Evolutionary conservation across 2,113 vertebrate species (phyloP).

Genomic region (Ciconia maguari): DNA sequence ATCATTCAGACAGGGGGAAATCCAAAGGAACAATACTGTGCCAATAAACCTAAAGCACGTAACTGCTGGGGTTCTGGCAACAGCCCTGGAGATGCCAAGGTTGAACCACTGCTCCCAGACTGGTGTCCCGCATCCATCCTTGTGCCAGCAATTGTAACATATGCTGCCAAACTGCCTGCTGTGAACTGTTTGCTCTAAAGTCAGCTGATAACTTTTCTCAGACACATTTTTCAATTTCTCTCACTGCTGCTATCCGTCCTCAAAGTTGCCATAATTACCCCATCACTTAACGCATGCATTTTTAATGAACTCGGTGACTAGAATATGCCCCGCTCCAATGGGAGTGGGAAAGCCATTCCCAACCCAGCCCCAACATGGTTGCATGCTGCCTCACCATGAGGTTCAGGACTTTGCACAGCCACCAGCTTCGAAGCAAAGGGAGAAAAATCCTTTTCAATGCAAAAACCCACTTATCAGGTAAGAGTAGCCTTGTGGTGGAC

Average conservation of each 20-base stretch:
- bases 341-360: background rate
- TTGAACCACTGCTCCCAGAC: background rate
- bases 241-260: background rate
- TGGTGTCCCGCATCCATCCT: background rate
- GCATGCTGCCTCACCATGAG: fast-evolving
- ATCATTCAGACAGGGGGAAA: background rate
- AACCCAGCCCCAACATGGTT: background rate
- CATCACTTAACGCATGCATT: background rate
- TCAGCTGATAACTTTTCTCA: background rate
- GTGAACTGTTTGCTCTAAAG: background rate
- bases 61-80: background rate
- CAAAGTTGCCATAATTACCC: conserved; percentile 12
- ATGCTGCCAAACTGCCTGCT: fast-evolving
- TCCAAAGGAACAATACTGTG: fast-evolving
- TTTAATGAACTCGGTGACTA: background rate
- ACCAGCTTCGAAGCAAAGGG: background rate
- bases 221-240: background rate
- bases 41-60: background rate
- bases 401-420: background rate
- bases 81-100: background rate
- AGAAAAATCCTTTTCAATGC: background rate
- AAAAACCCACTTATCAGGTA: background rate
- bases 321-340: background rate
- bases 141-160: fast-evolving
- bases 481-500: background rate